Evolutionary conservation across 2,797 vertebrate species (phyloP).

Genomic region (Lagorchestes hirsutus): DNA sequence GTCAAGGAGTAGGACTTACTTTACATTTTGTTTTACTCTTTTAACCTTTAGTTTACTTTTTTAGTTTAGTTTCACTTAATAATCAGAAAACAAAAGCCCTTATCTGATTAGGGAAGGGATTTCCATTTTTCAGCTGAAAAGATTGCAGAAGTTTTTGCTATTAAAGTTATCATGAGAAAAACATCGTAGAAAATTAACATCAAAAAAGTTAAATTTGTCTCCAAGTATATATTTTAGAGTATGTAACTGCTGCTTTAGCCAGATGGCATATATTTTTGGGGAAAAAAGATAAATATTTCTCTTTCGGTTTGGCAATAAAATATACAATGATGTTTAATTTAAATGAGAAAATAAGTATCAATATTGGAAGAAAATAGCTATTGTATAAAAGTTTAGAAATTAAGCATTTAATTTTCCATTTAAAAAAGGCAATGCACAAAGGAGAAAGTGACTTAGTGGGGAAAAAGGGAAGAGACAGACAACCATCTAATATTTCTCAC

Average conservation of each 20-base stretch:
- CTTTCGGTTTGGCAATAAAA: slow-evolving; percentile 17
- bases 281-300: slow-evolving; percentile 17
- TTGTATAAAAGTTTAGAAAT: slow-evolving; percentile 43
- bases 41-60: slow-evolving; percentile 32
- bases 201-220: slow-evolving; percentile 39
- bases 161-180: slow-evolving; percentile 5
- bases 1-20: slow-evolving; percentile 48
- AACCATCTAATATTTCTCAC: not conserved
- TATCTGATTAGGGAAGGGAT: not conserved
- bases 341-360: slow-evolving; percentile 1
- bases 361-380: slow-evolving; percentile 18
- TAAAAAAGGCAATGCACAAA: slow-evolving; percentile 6
- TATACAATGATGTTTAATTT: slow-evolving; percentile 8
- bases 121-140: not conserved
- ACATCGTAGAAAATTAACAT: slow-evolving; percentile 18
- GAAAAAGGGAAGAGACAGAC: not conserved
- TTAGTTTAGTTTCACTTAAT: not conserved
- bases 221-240: slow-evolving; percentile 11
- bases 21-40: slow-evolving; percentile 48
- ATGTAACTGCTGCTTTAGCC: not conserved
- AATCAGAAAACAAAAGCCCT: not conserved
- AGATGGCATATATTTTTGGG: slow-evolving; percentile 21
- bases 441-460: not conserved
- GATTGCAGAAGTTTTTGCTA: not conserved
- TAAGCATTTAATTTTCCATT: slow-evolving; percentile 35